Base-by-base conservation (phyloP, 1,140 invertebrate species). In the Argopecten irradians region DNA sequence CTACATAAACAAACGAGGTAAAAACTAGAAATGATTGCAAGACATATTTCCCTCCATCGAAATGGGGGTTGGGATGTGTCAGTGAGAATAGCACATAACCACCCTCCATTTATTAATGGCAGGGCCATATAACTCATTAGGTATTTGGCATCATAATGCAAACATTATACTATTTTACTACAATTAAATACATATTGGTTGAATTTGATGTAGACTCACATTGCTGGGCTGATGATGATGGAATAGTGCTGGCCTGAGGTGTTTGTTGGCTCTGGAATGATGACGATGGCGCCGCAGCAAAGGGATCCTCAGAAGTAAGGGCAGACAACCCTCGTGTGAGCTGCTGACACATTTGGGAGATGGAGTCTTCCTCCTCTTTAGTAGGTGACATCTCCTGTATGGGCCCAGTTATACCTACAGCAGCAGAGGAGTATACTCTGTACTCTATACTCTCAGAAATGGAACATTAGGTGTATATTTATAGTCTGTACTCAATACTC, bases 341-440 rank as follows among this genome's bases (percentile, higher is more conserved):
- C 93, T 98, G 97, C 95, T 98, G 97, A 96, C 98, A 98, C 96
- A 98, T 97, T 89, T 97, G 97, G 90, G 97, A 97, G 33, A 98
- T 98, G 28, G 97, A 97, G 94, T 98, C 96, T 41, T 94, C 93
- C 87, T 90, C 94, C 90, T 96, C 95, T 90, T 95, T 95, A 71
- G 93, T 92, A 1, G 97, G 97, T 83, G 97, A 97, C 92, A 97
- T 96, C 96, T 98, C 97, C 33, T 97, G 97, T 94, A 98, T 98
- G 35, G 97, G 97, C 92, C 97, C 97, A 90, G 97, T 92, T 46
- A 94, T 86, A 90, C 92, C 92, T 94, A 88, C 14, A 88, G 83
- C 33, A 39, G 39, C 19, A 34, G 36, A 28, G 7, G 35, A 7
- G 22, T 3, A 46, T 32, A 22, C 33, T 36, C 5, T 85, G 13